Base-by-base conservation (phyloP, 2,797 vertebrate species). In the Tiaroga cobitis region DNA sequence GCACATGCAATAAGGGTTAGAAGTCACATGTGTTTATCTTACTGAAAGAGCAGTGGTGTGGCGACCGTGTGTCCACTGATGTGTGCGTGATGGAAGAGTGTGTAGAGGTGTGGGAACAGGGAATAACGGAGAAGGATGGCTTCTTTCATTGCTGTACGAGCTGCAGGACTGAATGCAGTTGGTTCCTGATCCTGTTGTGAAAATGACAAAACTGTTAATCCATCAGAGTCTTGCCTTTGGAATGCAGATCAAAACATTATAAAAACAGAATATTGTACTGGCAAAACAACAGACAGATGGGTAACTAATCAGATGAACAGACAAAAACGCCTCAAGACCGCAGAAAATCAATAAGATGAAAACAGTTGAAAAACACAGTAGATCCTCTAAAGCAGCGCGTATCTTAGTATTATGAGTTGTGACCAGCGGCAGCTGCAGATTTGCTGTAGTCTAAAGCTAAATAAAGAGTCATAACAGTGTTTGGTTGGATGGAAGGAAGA, bases 11-110 rank as follows among this genome's bases (percentile, higher is more conserved):
- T 56, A 9, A 51, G 43, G 43, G 37, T 77, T 54, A 68, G 56
- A 61, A 61, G 4, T 61, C 26, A 65, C 26, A 32, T 32, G 68
- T 19, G 34, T 41, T 19, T 32, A 34, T 41, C 96, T 96, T 90
- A 97, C 97, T 97, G 96, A 74, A 97, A 97, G 88, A 97, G 93
- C 59, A 97, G 80, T 0, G 97, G 96, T 5, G 96, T 93, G 11
- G 95, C 94, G 0, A 97, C 96, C 0, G 96, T 97, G 88, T 95
- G 95, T 72, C 97, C 97, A 0, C 91, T 90, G 5, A 91, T 56
- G 18, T 97, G 96, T 8, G 96, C 95, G 0, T 88, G 95, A 89
- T 97, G 96, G 90, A 97, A 97, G 54, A 98, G 96, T 0, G 96
- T 96, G 91, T 97, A 97, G 85, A 97, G 95, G 76, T 95, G 89